These are phyloP conservation scores for Myrmecophaga tridactyla DNA, from an alignment of 2,113 vertebrate genomes.

Conservation along the genomic window DNA sequence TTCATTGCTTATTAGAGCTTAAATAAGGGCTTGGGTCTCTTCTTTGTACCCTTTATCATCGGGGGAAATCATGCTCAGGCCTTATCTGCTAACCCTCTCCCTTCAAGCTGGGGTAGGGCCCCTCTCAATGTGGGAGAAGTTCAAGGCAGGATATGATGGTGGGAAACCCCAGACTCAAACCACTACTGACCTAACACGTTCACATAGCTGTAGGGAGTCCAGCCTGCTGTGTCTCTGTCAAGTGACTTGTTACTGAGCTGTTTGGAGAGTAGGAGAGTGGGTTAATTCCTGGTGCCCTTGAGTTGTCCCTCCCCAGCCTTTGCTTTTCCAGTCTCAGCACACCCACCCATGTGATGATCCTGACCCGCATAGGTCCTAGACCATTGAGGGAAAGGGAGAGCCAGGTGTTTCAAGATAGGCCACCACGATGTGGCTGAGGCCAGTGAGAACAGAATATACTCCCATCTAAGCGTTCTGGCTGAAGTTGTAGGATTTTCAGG, in stretches of 20 bases:
- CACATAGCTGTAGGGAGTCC: slow-evolving; percentile 96
- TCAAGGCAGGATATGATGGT: background rate
- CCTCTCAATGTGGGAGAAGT: background rate
- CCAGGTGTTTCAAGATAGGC: background rate
- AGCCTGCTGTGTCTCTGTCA: slow-evolving; percentile 89
- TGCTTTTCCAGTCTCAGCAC: background rate
- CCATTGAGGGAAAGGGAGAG: background rate
- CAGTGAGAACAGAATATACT: background rate
- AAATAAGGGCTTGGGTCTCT: background rate
- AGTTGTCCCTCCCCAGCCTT: slow-evolving; percentile 67
- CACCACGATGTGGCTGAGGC: background rate
- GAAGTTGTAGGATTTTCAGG: background rate
- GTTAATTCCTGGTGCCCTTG: slow-evolving; percentile 76
- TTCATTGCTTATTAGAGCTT: background rate
- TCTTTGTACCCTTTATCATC: background rate
- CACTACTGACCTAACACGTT: slow-evolving; percentile 94
- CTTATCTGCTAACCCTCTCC: background rate
- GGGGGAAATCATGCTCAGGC: background rate
- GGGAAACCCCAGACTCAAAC: background rate
- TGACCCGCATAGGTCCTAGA: background rate
- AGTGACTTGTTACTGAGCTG: slow-evolving; percentile 92
- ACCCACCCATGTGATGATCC: background rate
- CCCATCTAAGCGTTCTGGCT: background rate
- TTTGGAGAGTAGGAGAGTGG: slow-evolving; percentile 83
- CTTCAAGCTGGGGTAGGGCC: background rate